These are phyloP conservation scores for Neopipo cinnamomea DNA, from an alignment of 2,113 vertebrate genomes.

Conservation along the genomic window DNA sequence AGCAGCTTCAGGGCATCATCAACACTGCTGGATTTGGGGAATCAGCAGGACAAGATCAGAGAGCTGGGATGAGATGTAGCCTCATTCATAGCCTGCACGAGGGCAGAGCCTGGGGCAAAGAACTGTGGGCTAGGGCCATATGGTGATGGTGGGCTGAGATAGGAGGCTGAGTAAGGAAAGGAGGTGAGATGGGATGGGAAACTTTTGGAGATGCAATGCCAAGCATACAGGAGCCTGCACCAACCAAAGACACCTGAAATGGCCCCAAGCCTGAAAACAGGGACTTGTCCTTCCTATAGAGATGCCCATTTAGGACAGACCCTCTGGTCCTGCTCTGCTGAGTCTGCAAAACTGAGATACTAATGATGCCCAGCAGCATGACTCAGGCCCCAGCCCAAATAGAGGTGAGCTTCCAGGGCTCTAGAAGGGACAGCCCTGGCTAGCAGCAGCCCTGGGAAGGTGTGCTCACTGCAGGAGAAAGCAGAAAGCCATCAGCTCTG, in stretches of 20 bases:
- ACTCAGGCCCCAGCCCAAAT: background rate
- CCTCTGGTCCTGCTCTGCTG: background rate
- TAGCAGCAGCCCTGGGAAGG: background rate
- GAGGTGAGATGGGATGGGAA: background rate
- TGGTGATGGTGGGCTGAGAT: background rate
- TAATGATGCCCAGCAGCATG: accelerated
- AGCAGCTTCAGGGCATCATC: background rate
- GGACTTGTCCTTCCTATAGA: background rate
- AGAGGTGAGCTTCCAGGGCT: background rate
- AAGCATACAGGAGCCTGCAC: background rate
- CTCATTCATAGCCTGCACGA: background rate
- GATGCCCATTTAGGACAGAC: background rate
- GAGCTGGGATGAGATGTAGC: background rate
- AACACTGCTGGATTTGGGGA: background rate
- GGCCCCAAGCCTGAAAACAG: background rate
- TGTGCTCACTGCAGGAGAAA: background rate
- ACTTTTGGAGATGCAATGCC: background rate
- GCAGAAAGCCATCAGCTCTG: background rate
- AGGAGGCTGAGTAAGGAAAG: background rate
- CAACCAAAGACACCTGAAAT: background rate
- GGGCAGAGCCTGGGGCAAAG: accelerated
- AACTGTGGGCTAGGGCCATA: background rate
- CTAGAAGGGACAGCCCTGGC: background rate
- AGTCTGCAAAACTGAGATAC: background rate
- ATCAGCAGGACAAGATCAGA: background rate